phyloP scores from a whole-genome alignment of 2,888 invertebrate species.

The Sesia apiformis region DNA sequence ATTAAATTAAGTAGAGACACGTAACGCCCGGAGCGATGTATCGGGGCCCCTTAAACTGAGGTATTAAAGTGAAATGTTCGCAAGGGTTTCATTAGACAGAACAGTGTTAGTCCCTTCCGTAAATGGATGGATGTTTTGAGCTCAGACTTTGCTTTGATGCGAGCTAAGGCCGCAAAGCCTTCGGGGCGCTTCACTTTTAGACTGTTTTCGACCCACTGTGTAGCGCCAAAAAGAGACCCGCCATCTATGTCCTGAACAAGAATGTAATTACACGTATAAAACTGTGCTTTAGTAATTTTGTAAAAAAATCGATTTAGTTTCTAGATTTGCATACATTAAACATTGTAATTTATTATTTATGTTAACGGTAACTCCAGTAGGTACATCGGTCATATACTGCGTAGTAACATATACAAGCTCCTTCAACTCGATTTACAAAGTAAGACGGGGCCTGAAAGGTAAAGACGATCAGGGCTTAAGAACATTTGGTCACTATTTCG shows the following conservation, averaged over 20 bases:
- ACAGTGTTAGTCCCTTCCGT: slow-evolving; percentile 16
- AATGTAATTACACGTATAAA: too few species aligned
- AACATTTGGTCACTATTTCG: too few species aligned
- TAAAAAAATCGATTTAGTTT: too few species aligned
- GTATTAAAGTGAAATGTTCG: slow-evolving; percentile 22
- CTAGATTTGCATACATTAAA: too few species aligned
- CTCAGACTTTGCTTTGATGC: slow-evolving; percentile 19
- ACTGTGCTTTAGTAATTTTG: too few species aligned
- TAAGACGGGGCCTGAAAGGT: too few species aligned
- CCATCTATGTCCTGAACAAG: not conserved
- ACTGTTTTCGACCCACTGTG: not conserved
- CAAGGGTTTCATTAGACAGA: slow-evolving; percentile 18
- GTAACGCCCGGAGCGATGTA: slow-evolving; percentile 11
- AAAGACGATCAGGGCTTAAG: too few species aligned
- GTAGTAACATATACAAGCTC: too few species aligned
- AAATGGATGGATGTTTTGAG: slow-evolving; percentile 26
- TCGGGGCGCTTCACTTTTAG: not conserved
- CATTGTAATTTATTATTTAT: too few species aligned
- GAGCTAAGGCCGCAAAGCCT: not conserved
- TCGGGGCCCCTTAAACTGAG: slow-evolving; percentile 16
- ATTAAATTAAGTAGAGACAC: slow-evolving; percentile 18
- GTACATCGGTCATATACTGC: too few species aligned
- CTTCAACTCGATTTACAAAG: too few species aligned
- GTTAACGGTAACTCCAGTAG: too few species aligned
- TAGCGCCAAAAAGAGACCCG: not conserved